These are phyloP conservation scores for Nannospalax galili DNA, from an alignment of 2,113 vertebrate species.

Conservation along the genomic window DNA sequence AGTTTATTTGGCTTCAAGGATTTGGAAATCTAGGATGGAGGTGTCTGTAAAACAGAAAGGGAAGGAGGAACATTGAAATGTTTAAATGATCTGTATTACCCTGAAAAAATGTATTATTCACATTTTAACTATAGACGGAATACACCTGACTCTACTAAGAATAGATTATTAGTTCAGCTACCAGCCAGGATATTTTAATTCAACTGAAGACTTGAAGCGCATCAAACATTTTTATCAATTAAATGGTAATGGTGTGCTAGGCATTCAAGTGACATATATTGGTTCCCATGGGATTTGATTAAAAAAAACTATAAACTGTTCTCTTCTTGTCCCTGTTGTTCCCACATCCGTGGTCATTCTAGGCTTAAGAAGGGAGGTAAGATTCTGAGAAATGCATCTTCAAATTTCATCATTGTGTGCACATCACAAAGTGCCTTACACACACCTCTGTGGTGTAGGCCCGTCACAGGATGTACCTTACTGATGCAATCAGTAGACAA, in stretches of 20 bases:
- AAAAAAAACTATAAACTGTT: background rate
- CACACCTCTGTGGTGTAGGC: background rate
- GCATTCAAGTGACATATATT: background rate
- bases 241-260: background rate
- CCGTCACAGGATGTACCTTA: too few species aligned
- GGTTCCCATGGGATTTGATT: conserved; percentile 6
- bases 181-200: background rate
- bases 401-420: background rate
- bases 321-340: background rate
- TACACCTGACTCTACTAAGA: background rate
- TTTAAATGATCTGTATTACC: background rate
- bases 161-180: conserved; percentile 3
- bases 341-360: background rate
- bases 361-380: background rate
- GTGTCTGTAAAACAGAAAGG: background rate
- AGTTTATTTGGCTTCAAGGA: conserved; percentile 12
- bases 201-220: background rate
- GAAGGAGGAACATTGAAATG: background rate
- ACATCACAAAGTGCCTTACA: background rate
- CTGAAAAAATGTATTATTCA: background rate
- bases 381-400: background rate
- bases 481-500: background rate
- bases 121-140: background rate
- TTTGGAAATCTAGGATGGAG: background rate
- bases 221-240: background rate